Evolutionary conservation across 2,113 vertebrate species (phyloP), one percentile per base, ranked within the genome.

Genomic region (Anseranas semipalmata): DNA sequence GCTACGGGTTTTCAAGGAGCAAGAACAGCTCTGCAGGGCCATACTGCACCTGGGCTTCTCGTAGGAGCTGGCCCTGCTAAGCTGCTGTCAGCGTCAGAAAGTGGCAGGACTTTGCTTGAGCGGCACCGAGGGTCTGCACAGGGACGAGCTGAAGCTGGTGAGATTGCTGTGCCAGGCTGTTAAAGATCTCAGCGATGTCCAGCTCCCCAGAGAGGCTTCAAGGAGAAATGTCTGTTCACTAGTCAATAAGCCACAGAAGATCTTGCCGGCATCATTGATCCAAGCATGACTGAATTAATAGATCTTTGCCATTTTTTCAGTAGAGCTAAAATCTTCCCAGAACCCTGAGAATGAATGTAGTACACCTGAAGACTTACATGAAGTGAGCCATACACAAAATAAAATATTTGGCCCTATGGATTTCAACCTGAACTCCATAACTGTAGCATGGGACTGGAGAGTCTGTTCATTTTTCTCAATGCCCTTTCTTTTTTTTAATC

Each of bases 31-130:
- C 45, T 39, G 33, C 22, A 28, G 53, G 56, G 70, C 62, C n/a
- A 11, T 16, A 4, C 14, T 16, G 1, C 11, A 0, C 46, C 45
- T 3, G 9, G 33, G 30, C 30, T 62, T n/a, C 35, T 35, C 53
- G 0, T 0, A 30, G 46, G 83, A 76, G 41, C 41, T 33, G 62
- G 30, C 18, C 46, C 46, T 12, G 48, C 55, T 2, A 17, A 22
- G 55, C 48, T 55, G 75, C 76, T 55, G 24, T 15, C n/a, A 4
- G 53, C 46, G 2, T 18, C 19, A 0, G 6, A 43, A 59, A 16
- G 48, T 58, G 3, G 7, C 63, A 2, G 63, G 48, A 35, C 68
- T 56, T 37, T 20, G 62, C 4, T 1, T 5, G 3, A 28, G 39
- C 33, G 3, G 62, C 84, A 14, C 41, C 22, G 1, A 1, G 50